Conservation (phyloP, 2,888 invertebrate species). For the Disparrhopalites patrizii region DNA sequence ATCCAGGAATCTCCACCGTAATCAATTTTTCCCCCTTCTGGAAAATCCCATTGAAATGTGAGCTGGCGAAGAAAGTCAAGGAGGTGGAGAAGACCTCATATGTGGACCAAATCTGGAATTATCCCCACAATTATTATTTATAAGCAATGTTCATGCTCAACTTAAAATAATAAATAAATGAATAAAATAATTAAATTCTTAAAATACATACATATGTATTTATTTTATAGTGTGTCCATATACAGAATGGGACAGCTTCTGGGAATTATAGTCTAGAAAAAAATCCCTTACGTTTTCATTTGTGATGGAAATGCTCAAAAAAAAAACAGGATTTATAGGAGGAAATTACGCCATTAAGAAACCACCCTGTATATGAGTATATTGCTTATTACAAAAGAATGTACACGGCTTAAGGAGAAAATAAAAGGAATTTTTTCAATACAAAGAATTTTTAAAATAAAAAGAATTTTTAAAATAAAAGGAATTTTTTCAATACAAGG, state of each 20-base stretch:
- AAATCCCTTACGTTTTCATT: no score
- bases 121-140: neutral
- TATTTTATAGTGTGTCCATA: no score
- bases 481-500: neutral
- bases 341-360: no score
- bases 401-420: no score
- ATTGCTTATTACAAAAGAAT: no score
- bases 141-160: neutral
- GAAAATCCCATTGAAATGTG: conserved; percentile 25
- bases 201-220: neutral
- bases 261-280: no score
- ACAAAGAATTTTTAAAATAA: no score
- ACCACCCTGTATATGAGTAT: no score
- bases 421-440: no score
- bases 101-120: conserved; percentile 23
- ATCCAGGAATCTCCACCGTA: conserved; percentile 17
- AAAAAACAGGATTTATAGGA: no score
- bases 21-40: conserved; percentile 22
- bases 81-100: conserved; percentile 27
- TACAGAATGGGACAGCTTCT: no score
- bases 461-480: neutral
- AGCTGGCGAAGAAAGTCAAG: conserved; percentile 22
- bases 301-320: no score
- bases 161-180: neutral
- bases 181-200: neutral